Conservation (phyloP, 2,797 vertebrate species). For the Diplodus puntazzo region DNA sequence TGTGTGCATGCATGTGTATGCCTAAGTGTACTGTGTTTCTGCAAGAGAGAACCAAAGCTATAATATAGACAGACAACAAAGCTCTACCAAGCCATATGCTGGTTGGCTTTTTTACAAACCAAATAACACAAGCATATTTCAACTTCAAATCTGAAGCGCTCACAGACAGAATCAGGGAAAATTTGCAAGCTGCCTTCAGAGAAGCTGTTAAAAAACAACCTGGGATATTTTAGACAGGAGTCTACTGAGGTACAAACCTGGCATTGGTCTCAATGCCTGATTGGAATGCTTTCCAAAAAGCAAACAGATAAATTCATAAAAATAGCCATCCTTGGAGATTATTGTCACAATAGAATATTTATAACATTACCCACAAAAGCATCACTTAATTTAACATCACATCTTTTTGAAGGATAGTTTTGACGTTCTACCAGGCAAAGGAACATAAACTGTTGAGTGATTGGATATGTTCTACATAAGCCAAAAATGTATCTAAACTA, state of each 20-base stretch:
- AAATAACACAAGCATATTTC: slow-evolving; percentile 9
- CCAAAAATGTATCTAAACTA: neutral
- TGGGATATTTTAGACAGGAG: slow-evolving; percentile 39
- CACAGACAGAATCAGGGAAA: slow-evolving; percentile 22
- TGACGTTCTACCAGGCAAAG: neutral
- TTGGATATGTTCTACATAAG: neutral
- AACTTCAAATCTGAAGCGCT: neutral
- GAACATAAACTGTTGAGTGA: neutral
- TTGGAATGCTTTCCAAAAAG: slow-evolving; percentile 40
- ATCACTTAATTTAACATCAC: slow-evolving; percentile 17
- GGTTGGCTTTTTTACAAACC: neutral
- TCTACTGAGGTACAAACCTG: slow-evolving; percentile 40
- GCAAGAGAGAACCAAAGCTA: neutral
- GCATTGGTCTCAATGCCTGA: slow-evolving; percentile 25
- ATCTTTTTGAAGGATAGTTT: slow-evolving; percentile 3
- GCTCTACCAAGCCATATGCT: neutral
- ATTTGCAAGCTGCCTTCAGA: slow-evolving; percentile 29
- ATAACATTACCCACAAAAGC: slow-evolving; percentile 15
- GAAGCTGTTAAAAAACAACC: slow-evolving; percentile 33
- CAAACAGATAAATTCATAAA: slow-evolving; percentile 36
- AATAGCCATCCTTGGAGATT: slow-evolving; percentile 27
- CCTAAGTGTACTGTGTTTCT: neutral
- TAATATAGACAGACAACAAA: neutral
- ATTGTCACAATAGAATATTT: slow-evolving; percentile 27
- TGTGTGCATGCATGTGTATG: neutral